Conservation (phyloP, 2,888 invertebrate genomes). For the Tillus elongatus region DNA sequence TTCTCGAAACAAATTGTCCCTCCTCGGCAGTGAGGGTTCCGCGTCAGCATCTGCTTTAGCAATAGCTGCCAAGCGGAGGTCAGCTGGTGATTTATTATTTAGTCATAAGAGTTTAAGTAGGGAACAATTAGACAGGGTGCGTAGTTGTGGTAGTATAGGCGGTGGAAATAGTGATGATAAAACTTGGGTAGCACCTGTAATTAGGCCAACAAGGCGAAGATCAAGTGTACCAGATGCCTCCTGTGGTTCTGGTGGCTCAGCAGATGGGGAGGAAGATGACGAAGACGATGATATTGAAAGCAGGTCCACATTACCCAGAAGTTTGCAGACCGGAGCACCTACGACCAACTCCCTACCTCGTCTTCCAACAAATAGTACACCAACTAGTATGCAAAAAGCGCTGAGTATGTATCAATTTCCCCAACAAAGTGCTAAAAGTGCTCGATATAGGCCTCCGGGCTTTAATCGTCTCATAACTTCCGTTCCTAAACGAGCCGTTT, state of each 20-base stretch:
- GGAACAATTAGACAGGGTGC: conserved; percentile 61
- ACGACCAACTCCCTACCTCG: conserved; percentile 72
- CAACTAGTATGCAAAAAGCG: conserved; percentile 51
- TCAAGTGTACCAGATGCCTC: conserved; percentile 52
- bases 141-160: conserved; percentile 78
- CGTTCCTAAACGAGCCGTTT: conserved; percentile 62
- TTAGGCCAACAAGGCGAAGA: conserved; percentile 38
- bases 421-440: conserved; percentile 68
- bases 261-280: conserved; percentile 48
- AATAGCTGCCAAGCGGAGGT: conserved; percentile 67
- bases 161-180: conserved; percentile 52
- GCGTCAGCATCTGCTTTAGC: conserved; percentile 56
- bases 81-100: conserved; percentile 74
- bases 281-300: conserved; percentile 40
- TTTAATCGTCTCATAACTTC: conserved; percentile 51
- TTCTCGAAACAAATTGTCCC: conserved; percentile 66
- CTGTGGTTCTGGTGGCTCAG: conserved; percentile 43
- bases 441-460: conserved; percentile 77
- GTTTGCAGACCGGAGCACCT: conserved; percentile 50
- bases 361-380: conserved; percentile 51
- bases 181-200: conserved; percentile 37
- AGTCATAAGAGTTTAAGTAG: conserved; percentile 71
- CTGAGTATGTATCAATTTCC: conserved; percentile 53
- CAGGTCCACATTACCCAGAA: conserved; percentile 55
- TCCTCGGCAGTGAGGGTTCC: conserved; percentile 54